Percentiles rank a stretch among this genome's conserved stretches.
These are phyloP conservation scores for Tricholaema leucomelas DNA, from an alignment of 2,113 vertebrate genomes.

Conservation along the genomic window DNA sequence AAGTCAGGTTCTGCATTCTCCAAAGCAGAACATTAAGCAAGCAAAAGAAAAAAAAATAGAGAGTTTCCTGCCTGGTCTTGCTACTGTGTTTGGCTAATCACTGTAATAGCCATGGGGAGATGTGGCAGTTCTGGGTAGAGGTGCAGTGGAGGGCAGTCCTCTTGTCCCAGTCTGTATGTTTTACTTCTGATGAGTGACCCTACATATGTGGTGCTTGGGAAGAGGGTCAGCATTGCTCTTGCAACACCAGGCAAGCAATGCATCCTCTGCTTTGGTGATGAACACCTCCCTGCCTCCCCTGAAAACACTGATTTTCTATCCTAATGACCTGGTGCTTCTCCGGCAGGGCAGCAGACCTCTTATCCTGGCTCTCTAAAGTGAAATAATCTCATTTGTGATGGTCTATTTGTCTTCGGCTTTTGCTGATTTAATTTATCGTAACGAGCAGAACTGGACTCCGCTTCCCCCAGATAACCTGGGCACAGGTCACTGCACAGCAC, in stretches of 20 bases:
- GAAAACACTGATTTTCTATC: rapidly evolving
- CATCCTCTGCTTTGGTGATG: rapidly evolving
- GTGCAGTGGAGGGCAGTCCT: not conserved
- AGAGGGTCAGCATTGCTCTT: not conserved
- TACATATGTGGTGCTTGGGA: rapidly evolving
- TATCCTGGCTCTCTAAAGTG: not conserved
- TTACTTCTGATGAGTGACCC: not conserved
- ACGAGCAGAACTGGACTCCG: not conserved
- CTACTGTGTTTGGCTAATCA: not conserved
- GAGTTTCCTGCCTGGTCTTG: not conserved
- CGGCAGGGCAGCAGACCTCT: not conserved
- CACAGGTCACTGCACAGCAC: not conserved
- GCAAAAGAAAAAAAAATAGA: not conserved
- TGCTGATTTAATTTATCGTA: not conserved
- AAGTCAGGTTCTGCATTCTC: not conserved
- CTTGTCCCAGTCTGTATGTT: not conserved
- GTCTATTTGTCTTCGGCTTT: not conserved
- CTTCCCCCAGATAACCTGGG: not conserved
- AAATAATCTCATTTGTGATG: not conserved
- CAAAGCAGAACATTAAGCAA: not conserved
- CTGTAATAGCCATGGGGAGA: not conserved
- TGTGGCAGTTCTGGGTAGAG: not conserved
- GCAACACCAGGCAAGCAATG: not conserved
- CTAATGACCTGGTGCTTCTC: not conserved
- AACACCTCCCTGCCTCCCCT: not conserved